Conservation (phyloP, 2,113 vertebrate genomes). For the Clarias batrachus region DNA sequence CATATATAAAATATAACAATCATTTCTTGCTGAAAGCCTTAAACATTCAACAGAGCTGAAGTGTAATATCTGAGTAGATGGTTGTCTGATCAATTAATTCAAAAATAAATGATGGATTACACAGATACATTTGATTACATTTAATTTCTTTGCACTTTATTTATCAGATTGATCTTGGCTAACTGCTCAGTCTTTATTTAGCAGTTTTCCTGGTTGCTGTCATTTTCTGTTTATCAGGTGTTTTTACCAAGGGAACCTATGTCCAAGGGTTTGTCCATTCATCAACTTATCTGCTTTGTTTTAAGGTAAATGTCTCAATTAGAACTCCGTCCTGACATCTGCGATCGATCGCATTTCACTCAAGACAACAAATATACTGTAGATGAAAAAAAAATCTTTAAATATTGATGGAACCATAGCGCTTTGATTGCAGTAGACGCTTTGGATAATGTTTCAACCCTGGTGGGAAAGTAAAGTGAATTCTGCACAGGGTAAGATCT, state of each 20-base stretch:
- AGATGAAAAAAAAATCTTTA: neutral
- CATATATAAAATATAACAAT: neutral
- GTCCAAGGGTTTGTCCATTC: neutral
- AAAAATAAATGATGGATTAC: too few species aligned
- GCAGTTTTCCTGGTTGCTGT: neutral
- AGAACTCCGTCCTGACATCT: neutral
- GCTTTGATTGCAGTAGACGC: neutral
- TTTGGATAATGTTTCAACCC: neutral
- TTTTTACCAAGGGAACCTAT: neutral
- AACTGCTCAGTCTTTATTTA: neutral
- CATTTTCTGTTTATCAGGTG: neutral
- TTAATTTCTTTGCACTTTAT: neutral
- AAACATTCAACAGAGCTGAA: neutral
- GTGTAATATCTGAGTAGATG: neutral
- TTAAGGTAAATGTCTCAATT: neutral
- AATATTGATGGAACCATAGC: neutral
- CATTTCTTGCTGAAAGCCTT: neutral
- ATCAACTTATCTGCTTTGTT: neutral
- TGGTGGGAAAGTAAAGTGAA: neutral
- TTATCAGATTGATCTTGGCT: neutral
- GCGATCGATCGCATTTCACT: neutral
- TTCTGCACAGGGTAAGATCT: neutral
- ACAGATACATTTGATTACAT: too few species aligned
- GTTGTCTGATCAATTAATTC: too few species aligned
- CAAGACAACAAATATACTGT: neutral